Evolutionary conservation across 1,140 invertebrate genomes (phyloP).

Genomic region (Choristoneura fumiferana): DNA sequence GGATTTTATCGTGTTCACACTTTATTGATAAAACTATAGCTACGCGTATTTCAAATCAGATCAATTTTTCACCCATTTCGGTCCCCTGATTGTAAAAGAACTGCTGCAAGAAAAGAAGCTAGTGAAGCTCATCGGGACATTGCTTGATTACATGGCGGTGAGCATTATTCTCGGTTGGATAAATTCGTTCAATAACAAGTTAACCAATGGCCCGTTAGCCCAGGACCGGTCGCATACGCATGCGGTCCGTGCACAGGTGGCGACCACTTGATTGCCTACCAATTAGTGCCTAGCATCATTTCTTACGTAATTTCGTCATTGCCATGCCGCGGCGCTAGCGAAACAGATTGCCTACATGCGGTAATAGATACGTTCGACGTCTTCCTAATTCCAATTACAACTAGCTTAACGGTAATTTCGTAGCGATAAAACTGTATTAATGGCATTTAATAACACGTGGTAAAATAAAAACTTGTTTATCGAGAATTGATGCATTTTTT

Average conservation of each 20-base stretch:
- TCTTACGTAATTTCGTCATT: constrained; percentile 53
- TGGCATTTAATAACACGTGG: constrained; percentile 42
- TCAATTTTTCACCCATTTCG: no score
- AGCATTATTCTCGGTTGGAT: constrained; percentile 30
- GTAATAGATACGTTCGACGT: constrained; percentile 22
- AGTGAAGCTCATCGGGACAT: constrained; percentile 15
- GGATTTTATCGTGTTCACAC: no score
- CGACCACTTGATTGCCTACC: constrained; percentile 42
- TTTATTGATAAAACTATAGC: no score
- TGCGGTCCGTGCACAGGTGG: constrained; percentile 35
- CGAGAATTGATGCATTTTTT: constrained; percentile 34
- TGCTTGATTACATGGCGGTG: constrained; percentile 47
- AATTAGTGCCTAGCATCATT: constrained; percentile 58
- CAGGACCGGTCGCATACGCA: constrained; percentile 50
- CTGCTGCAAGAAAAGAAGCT: neutral
- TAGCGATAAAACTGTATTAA: constrained; percentile 47
- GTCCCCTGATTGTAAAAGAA: no score
- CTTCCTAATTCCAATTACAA: constrained; percentile 38
- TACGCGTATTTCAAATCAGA: no score
- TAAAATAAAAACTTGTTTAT: constrained; percentile 42
- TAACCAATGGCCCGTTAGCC: constrained; percentile 54
- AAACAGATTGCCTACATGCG: constrained; percentile 33
- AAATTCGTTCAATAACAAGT: constrained; percentile 63
- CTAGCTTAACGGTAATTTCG: constrained; percentile 44
- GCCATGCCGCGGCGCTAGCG: constrained; percentile 14